Percentiles rank a stretch among this genome's conserved stretches.
These are phyloP conservation scores for Caenorhabditis imperialis DNA, from an alignment of 2,888 invertebrate genomes.

Conservation along the genomic window DNA sequence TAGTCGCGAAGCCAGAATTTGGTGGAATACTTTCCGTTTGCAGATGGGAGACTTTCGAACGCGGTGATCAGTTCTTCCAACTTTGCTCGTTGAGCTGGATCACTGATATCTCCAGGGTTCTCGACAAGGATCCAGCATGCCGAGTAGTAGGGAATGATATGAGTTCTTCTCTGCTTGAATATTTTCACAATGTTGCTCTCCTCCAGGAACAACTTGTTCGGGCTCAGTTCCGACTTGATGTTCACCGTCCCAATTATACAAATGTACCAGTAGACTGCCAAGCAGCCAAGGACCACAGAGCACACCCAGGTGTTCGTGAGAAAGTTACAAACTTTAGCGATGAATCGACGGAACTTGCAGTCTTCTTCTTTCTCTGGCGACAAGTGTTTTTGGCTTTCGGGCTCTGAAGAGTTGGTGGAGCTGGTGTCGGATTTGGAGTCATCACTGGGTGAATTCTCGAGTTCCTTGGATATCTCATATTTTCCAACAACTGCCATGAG, in stretches of 20 bases:
- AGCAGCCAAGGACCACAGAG: constrained; percentile 62
- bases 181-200: constrained; percentile 71
- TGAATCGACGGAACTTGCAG: constrained; percentile 19
- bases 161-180: constrained; percentile 70
- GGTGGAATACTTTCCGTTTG: constrained; percentile 73
- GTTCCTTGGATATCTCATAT: constrained; percentile 59
- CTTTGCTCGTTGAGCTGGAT: constrained; percentile 35
- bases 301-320: constrained; percentile 66
- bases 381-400: constrained; percentile 5
- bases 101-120: constrained; percentile 71
- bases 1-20: constrained; percentile 75
- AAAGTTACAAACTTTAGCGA: constrained; percentile 55
- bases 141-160: constrained; percentile 74
- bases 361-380: constrained; percentile 22
- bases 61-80: constrained; percentile 56
- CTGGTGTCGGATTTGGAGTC: constrained; percentile 16
- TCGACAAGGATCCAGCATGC: constrained; percentile 74
- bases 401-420: constrained; percentile 26
- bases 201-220: constrained; percentile 72
- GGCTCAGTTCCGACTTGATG: constrained; percentile 73
- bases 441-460: constrained; percentile 11
- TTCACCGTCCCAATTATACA: constrained; percentile 70
- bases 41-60: constrained; percentile 70
- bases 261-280: constrained; percentile 73
- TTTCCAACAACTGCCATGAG: constrained; percentile 73